Evolutionary conservation across 2,113 vertebrate genomes (phyloP).

Genomic region (Calidris pygmaea): DNA sequence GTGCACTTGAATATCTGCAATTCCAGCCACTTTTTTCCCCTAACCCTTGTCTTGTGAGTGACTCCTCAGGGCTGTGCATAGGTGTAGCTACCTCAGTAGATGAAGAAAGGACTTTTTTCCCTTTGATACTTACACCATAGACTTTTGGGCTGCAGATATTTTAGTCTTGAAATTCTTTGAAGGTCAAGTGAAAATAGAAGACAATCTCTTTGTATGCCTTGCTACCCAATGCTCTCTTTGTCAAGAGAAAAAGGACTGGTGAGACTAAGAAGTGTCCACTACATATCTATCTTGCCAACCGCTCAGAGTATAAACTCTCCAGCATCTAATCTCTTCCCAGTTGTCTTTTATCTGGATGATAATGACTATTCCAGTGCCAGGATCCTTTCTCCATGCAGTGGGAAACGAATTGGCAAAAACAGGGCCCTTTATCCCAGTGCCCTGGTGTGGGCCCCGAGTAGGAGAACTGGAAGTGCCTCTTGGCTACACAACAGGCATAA

Average conservation of each 20-base stretch:
- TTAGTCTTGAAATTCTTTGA: background rate
- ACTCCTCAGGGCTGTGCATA: background rate
- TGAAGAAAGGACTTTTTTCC: background rate
- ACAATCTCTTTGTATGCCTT: background rate
- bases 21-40: background rate
- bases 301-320: background rate
- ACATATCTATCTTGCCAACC: background rate
- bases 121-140: background rate
- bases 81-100: background rate
- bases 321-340: background rate
- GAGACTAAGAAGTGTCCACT: background rate
- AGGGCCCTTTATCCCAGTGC: slow-evolving; percentile 36
- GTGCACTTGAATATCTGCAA: background rate
- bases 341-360: background rate
- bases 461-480: slow-evolving; percentile 41
- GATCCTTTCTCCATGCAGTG: background rate
- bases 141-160: background rate
- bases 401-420: slow-evolving; percentile 69
- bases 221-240: background rate
- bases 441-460: background rate
- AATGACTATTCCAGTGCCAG: background rate
- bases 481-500: slow-evolving; percentile 62
- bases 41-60: background rate
- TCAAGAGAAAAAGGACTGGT: background rate
- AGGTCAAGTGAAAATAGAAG: background rate